phyloP scores from a whole-genome alignment of 2,113 vertebrate species.

The Rallus limicola region DNA sequence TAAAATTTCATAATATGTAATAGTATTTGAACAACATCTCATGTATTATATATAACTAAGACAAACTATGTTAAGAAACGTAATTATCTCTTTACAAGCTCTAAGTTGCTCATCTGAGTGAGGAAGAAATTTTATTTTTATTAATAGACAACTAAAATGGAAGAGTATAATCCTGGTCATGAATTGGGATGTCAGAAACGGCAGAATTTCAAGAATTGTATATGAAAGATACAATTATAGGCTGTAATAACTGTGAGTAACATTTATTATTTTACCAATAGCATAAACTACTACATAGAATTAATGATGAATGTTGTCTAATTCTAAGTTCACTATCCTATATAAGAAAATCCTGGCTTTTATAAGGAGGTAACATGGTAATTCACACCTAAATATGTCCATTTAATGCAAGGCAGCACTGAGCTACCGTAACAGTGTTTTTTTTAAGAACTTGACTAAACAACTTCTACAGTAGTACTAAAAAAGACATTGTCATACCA shows the following conservation, averaged over 20 bases:
- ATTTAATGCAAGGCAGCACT: not conserved
- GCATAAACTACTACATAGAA: not conserved
- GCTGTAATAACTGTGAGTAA: not conserved
- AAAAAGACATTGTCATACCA: accelerated
- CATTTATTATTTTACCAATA: not conserved
- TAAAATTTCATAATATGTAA: not conserved
- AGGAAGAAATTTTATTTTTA: not conserved
- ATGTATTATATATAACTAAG: not conserved
- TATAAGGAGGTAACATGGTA: not conserved
- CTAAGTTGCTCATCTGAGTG: not conserved
- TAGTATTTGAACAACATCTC: not conserved
- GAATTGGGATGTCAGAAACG: not conserved
- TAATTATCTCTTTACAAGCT: not conserved
- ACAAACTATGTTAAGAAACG: not conserved
- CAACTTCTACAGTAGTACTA: not conserved
- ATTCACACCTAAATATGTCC: not conserved
- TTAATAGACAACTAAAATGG: not conserved
- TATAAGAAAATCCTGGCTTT: not conserved
- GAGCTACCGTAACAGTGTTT: not conserved
- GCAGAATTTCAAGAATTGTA: not conserved
- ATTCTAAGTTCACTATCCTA: not conserved
- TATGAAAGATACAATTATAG: not conserved
- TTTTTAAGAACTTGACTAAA: not conserved
- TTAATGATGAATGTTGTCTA: not conserved
- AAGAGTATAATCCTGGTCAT: not conserved